Conservation (phyloP, 2,113 vertebrate genomes). For the Percopsis transmontana region DNA sequence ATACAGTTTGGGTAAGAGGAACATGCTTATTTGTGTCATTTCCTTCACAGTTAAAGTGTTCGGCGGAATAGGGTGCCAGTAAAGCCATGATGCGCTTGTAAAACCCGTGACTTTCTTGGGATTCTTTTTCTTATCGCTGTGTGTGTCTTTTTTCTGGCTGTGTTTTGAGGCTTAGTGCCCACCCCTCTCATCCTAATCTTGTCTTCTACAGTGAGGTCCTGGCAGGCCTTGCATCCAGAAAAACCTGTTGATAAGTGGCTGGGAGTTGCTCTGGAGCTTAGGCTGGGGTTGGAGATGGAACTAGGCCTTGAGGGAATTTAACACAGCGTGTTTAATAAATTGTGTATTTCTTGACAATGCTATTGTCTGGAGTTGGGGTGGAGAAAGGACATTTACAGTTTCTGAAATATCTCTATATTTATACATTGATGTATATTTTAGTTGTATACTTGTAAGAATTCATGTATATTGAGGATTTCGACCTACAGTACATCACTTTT, state of each 20-base stretch:
- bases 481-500: no score
- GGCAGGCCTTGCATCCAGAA: constrained; percentile 61
- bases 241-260: constrained; percentile 58
- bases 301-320: background rate
- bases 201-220: constrained; percentile 39
- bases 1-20: constrained; percentile 64
- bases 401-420: background rate
- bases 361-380: no score
- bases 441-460: no score
- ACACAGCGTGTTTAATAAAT: no score
- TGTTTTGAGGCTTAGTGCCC: constrained; percentile 49
- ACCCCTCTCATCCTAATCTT: constrained; percentile 59
- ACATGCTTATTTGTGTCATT: constrained; percentile 69
- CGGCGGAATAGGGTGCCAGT: constrained; percentile 45
- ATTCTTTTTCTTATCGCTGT: constrained; percentile 63
- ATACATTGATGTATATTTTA: no score
- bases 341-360: no score
- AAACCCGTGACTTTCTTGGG: constrained; percentile 63
- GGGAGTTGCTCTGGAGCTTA: constrained; percentile 16
- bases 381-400: no score
- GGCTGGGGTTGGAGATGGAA: background rate
- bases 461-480: no score
- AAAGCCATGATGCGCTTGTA: constrained; percentile 65
- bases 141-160: constrained; percentile 54
- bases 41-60: constrained; percentile 64